phyloP scores from a whole-genome alignment of 1,140 invertebrate species.

The Cydia fagiglandana region DNA sequence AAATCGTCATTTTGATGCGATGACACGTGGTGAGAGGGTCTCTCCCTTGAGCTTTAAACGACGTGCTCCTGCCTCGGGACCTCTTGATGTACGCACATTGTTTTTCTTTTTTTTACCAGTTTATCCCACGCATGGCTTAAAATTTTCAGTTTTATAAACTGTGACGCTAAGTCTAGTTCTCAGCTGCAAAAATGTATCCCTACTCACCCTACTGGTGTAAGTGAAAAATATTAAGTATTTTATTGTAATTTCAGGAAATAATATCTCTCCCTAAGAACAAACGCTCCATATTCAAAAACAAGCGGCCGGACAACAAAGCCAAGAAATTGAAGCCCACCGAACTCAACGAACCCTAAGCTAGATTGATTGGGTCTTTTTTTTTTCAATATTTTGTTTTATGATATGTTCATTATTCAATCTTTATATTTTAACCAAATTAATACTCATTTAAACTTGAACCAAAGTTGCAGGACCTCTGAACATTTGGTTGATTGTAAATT shows the following conservation, averaged over 20 bases:
- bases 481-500: background rate
- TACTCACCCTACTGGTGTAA: too few relatives aligned
- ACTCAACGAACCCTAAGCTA: too few relatives aligned
- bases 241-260: slow-evolving; percentile 39
- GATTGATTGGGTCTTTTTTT: too few relatives aligned
- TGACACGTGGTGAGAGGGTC: slow-evolving; percentile 5
- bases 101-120: background rate
- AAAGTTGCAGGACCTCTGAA: background rate
- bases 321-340: slow-evolving; percentile 35
- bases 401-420: too few relatives aligned
- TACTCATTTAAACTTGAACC: background rate
- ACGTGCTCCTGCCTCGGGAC: background rate
- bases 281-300: slow-evolving; percentile 51
- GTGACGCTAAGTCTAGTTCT: too few relatives aligned
- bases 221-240: background rate
- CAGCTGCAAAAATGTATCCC: too few relatives aligned
- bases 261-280: slow-evolving; percentile 44
- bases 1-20: slow-evolving; percentile 15
- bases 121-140: too few relatives aligned
- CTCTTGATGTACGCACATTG: background rate
- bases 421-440: too few relatives aligned
- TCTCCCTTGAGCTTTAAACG: slow-evolving; percentile 8
- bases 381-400: too few relatives aligned
- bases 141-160: too few relatives aligned
- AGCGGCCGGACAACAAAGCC: slow-evolving; percentile 41